Conservation (phyloP, 2,797 vertebrate genomes). For the Tenualosa ilisha region DNA sequence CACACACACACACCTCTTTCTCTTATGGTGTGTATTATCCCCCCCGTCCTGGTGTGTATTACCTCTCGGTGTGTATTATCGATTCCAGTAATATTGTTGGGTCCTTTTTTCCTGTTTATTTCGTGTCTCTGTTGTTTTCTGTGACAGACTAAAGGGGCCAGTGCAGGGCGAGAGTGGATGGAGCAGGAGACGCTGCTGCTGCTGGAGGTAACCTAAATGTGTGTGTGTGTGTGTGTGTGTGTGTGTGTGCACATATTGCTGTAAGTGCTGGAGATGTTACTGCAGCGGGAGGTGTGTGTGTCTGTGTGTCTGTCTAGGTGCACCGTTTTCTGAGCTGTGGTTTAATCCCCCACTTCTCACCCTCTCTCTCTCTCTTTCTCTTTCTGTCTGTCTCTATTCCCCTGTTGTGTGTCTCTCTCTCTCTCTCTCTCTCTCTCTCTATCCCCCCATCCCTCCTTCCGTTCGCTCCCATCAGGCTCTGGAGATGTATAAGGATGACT, state of each 20-base stretch:
- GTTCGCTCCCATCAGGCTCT: slow-evolving; percentile 75
- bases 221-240: not conserved
- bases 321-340: too few relatives aligned
- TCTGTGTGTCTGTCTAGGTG: not conserved
- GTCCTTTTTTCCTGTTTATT: not conserved
- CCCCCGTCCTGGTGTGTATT: too few relatives aligned
- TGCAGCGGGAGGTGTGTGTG: slow-evolving; percentile 50
- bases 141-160: slow-evolving; percentile 70
- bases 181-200: slow-evolving; percentile 95
- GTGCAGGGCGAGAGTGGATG: slow-evolving; percentile 93
- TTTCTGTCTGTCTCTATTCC: not conserved
- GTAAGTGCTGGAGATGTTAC: slow-evolving; percentile 86
- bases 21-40: too few relatives aligned
- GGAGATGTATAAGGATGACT: slow-evolving; percentile 98
- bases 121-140: slow-evolving; percentile 10
- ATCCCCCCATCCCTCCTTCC: not conserved
- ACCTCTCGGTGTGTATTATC: too few relatives aligned
- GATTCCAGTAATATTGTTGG: not conserved
- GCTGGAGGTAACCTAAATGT: slow-evolving; percentile 82
- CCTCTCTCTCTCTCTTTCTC: not conserved
- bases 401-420: not conserved
- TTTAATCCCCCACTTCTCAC: too few relatives aligned
- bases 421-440: not conserved
- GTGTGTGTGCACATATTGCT: slow-evolving; percentile 64
- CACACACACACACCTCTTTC: too few relatives aligned